Conservation (phyloP, 2,113 vertebrate genomes). For the Sinocyclocheilus maitianheensis region DNA sequence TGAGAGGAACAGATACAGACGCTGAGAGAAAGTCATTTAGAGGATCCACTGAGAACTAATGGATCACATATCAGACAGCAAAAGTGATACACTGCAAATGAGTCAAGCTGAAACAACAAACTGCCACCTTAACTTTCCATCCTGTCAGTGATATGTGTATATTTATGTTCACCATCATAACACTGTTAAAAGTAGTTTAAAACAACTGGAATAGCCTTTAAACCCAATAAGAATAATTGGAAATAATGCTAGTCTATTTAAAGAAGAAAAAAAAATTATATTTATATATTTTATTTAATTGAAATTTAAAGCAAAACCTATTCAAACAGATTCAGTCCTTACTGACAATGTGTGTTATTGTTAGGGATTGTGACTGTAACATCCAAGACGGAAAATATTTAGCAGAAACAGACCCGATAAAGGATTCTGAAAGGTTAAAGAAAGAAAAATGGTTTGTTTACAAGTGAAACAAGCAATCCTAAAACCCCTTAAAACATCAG, state of each 20-base stretch:
- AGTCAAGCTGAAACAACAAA: not conserved
- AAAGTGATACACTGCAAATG: not conserved
- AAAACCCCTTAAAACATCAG: not conserved
- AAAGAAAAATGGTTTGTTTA: not conserved
- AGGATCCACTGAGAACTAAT: not conserved
- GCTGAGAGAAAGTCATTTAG: not conserved
- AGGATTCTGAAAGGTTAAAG: not conserved
- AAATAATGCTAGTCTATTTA: not conserved
- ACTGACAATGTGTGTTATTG: not conserved
- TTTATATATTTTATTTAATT: not conserved
- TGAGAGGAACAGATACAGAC: constrained; percentile 9
- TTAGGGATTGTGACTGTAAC: not conserved
- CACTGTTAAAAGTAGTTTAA: not conserved
- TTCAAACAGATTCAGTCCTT: not conserved
- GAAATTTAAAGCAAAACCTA: not conserved
- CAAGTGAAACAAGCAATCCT: not conserved
- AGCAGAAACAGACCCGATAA: not conserved
- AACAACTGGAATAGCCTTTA: not conserved
- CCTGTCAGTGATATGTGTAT: not conserved
- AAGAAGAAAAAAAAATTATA: not conserved
- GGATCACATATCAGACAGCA: not conserved
- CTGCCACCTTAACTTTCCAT: not conserved
- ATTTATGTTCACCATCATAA: not conserved
- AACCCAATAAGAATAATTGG: no score
- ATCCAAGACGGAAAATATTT: not conserved